Evolutionary conservation across 2,888 invertebrate species (phyloP).

Genomic region (Lasioglossum villosulum): DNA sequence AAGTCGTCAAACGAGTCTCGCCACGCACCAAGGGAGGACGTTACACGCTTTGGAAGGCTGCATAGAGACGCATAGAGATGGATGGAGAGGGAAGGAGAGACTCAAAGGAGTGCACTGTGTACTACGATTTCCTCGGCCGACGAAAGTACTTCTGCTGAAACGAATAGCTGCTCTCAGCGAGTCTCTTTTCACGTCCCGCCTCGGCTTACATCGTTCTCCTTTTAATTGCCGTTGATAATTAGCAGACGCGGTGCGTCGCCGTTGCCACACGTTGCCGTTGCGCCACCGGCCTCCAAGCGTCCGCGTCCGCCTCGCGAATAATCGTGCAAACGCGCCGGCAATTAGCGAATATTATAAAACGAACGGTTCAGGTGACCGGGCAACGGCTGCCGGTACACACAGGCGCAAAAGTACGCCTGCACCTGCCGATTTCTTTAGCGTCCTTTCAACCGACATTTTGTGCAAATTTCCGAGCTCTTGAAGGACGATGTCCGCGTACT

Average conservation of each 20-base stretch:
- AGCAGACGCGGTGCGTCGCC: constrained; percentile 18
- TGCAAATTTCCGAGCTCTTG: not conserved
- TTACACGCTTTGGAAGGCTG: constrained; percentile 46
- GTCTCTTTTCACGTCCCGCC: not conserved
- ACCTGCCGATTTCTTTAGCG: not conserved
- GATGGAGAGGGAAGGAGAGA: not conserved
- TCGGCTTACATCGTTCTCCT: constrained; percentile 15
- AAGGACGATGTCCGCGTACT: not conserved
- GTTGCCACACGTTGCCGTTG: constrained; percentile 16
- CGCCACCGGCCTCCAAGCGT: constrained; percentile 3
- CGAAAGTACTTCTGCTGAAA: constrained; percentile 35
- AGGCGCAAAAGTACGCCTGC: not conserved
- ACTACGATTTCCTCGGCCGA: constrained; percentile 21
- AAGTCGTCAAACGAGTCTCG: constrained; percentile 70
- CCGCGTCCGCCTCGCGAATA: constrained; percentile 19
- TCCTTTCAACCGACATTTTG: not conserved
- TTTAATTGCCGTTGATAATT: constrained; percentile 52
- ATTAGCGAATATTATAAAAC: constrained; percentile 15
- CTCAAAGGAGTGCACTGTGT: constrained; percentile 31
- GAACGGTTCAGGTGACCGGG: constrained; percentile 1
- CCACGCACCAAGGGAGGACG: constrained; percentile 57
- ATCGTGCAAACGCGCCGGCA: constrained; percentile 15
- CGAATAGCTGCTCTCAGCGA: constrained; percentile 5
- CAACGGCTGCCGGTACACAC: too few species aligned
- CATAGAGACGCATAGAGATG: not conserved